Evolutionary conservation across 2,113 vertebrate species (phyloP).

Genomic region (Paedocypris sp.): DNA sequence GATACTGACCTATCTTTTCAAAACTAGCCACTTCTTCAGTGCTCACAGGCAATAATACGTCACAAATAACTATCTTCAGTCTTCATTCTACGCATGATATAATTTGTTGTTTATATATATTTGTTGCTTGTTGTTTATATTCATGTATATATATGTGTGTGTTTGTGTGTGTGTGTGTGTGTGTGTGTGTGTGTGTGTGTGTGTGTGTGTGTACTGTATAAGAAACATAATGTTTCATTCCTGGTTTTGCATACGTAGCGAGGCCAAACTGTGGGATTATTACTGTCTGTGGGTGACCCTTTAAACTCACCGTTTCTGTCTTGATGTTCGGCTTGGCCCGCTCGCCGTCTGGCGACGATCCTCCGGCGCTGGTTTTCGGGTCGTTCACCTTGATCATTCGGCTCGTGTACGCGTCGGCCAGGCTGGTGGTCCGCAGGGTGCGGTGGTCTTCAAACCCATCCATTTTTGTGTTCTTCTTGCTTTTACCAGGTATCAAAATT

Average conservation of each 20-base stretch:
- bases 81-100: too few species aligned
- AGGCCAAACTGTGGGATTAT: too few species aligned
- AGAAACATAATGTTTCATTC: too few species aligned
- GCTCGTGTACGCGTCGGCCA: conserved; percentile 80
- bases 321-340: conserved; percentile 58
- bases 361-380: conserved; percentile 50
- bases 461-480: conserved; percentile 72
- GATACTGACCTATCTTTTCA: conserved; percentile 31
- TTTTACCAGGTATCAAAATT: conserved; percentile 71
- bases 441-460: conserved; percentile 64
- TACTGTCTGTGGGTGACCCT: too few species aligned
- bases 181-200: too few species aligned
- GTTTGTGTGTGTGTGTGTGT: too few species aligned
- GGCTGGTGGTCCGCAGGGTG: conserved; percentile 50
- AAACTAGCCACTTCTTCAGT: conserved; percentile 26
- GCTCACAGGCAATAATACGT: conserved; percentile 27
- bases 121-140: too few species aligned
- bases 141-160: too few species aligned
- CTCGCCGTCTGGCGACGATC: conserved; percentile 60
- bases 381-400: conserved; percentile 91
- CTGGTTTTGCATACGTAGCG: too few species aligned
- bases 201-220: too few species aligned
- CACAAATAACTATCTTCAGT: too few species aligned
- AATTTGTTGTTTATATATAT: too few species aligned
- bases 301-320: conserved; percentile 73